Evolutionary conservation across 2,888 invertebrate genomes (phyloP), one percentile per base, ranked within the genome.

Genomic region (Drosophila melanocephala): DNA sequence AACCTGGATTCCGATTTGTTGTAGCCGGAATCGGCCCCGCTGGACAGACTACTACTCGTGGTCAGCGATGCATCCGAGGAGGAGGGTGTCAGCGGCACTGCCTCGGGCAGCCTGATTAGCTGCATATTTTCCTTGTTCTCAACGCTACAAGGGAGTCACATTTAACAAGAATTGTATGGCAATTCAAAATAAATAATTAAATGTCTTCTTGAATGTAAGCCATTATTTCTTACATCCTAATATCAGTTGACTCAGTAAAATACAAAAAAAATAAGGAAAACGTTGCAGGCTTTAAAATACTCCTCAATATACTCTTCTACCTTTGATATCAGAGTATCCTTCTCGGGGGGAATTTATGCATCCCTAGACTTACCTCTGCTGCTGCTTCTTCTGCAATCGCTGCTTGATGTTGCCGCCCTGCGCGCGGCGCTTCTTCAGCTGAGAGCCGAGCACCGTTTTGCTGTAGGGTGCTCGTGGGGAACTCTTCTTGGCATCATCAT

Each of bases 61-160:
- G 75, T 64, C 0, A 91, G 22, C 5, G 90, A 89, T 14, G 75
- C 72, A 16, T 81, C 76, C 32, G 92, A 90, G 0, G 91, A 85
- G 7, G 91, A 91, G 4, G 89, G 90, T 2, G 91, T 87, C 9
- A 90, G 72, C 10, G 78, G 22, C 3, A 79, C 47, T 0, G 79
- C 47, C 22, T 82, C 72, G 5, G 86, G 79, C 39, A 81, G 70
- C 35, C 60, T 71, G 1, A 77, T 14, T 10, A 70, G 26, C 33
- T 70, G 61, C 9, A 69, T 10, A 0, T 66, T 72, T 12, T 75
- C 61, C 55, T 77, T 75, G n/a, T 68, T 67, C 12, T 72, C 71
- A 3, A 50, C 28, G 56, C 91, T 77, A 33, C 0, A 12, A 47
- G 42, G 42, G 42, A 42, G 10, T n/a, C 42, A 2, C 10, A 47